These are phyloP conservation scores for Mylabris sibirica DNA, from an alignment of 2,888 invertebrate genomes.

Conservation along the genomic window DNA sequence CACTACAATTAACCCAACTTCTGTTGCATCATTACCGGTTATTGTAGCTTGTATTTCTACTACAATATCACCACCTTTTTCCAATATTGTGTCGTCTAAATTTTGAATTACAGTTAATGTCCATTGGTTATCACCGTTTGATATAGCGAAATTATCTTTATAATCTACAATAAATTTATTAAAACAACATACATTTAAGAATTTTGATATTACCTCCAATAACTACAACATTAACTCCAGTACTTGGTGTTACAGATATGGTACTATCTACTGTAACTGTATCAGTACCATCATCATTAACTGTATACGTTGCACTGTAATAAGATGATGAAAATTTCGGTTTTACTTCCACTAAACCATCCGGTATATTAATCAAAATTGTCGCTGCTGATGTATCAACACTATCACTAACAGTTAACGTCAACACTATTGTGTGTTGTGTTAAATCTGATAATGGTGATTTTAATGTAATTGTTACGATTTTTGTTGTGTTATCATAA, in stretches of 20 bases:
- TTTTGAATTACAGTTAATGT: neutral
- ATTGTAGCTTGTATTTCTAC: conserved; percentile 7
- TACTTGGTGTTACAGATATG: conserved; percentile 24
- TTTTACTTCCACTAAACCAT: neutral
- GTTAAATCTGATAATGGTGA: neutral
- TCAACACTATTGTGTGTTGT: conserved; percentile 13
- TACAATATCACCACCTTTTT: neutral
- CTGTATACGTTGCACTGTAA: conserved; percentile 38
- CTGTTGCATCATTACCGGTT: too few relatives aligned
- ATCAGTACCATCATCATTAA: neutral
- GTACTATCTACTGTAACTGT: conserved; percentile 25
- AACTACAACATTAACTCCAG: neutral
- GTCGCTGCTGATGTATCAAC: conserved; percentile 11
- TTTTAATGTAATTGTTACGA: neutral
- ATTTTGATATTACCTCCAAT: conserved; percentile 15
- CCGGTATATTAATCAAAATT: conserved; percentile 15
- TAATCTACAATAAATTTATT: neutral
- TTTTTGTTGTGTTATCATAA: conserved; percentile 1
- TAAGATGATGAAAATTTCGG: conserved; percentile 26
- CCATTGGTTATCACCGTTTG: conserved; percentile 2
- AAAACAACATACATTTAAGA: neutral
- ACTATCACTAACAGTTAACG: conserved; percentile 7
- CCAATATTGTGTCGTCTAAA: neutral
- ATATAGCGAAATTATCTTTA: neutral
- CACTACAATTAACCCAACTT: neutral